Conservation (phyloP, 2,113 vertebrate genomes). For the Tragelaphus strepsiceros region DNA sequence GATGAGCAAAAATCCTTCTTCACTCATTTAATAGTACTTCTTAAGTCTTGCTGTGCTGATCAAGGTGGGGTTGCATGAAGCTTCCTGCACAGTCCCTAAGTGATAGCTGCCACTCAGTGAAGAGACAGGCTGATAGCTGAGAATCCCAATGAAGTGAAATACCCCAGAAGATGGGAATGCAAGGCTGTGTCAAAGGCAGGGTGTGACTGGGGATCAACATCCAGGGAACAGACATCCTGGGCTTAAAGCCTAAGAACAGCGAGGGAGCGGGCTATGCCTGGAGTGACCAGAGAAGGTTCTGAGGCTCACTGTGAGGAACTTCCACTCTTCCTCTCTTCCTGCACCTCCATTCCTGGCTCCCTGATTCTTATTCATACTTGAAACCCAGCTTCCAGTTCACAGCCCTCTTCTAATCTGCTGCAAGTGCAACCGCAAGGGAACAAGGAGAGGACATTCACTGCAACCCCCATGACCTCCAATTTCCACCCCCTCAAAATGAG, state of each 20-base stretch:
- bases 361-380: neutral
- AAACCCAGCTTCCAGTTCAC: neutral
- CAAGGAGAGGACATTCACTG: neutral
- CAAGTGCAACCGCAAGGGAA: neutral
- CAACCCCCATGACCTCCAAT: neutral
- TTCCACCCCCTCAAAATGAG: neutral
- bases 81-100: neutral
- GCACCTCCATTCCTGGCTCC: neutral
- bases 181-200: neutral
- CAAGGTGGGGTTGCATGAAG: neutral
- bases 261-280: neutral
- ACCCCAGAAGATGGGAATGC: neutral
- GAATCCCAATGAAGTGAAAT: neutral
- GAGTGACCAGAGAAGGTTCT: neutral
- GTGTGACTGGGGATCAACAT: neutral
- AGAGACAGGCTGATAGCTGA: neutral
- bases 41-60: neutral
- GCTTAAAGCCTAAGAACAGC: neutral
- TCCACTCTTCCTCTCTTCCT: constrained; percentile 8
- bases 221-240: neutral
- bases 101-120: neutral
- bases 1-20: neutral
- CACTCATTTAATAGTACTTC: constrained; percentile 2
- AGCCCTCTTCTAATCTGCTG: neutral
- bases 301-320: neutral